Base-by-base conservation (phyloP, 2,888 invertebrate genomes). In the Drosophila nr. perissopoda region DNA sequence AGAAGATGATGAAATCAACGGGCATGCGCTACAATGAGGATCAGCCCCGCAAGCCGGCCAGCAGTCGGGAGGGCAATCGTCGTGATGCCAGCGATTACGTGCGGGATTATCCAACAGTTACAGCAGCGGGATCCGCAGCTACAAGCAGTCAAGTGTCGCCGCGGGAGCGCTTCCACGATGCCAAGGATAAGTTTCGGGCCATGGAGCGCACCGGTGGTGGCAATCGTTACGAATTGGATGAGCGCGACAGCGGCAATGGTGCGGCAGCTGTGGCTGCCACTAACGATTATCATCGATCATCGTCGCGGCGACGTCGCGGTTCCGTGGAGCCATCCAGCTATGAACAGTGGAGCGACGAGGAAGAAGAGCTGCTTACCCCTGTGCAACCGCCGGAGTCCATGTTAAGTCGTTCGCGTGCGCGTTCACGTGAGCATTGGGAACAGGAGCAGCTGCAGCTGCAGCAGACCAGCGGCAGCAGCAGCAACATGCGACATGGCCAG, bases 131-230 rank as follows among this genome's bases (percentile, higher is more conserved):
- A 8, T 5, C 29, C 21, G 29, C 31, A 29, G 31, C 34, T 10
- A 52, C 27, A 29, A 58, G 51, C 62, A 76, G 76, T 34, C 87
- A 83, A 58, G 86, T 92, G n/a, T 95, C 96, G 2, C 97, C 97
- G 1, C 95, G 96, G 81, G 97, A 97, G 87, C 94, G 97, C 69
- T 97, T 97, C 93, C 96, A 96, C 85, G 97, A 97, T 85, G 97
- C 97, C 53, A 97, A 97, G 92, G 97, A 97, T 89, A 97, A 97
- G 93, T 97, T 97, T 91, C 94, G 96, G 92, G 95, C 96, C 75
- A 94, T 97, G 92, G 97, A 97, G 91, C 90, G 73, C 33, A 64
- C 77, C 31, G 21, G 82, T 27, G 76, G 36, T 13, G 27, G 85
- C n/a, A 83, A 80, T 64, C 91, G 91, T n/a, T 94, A 96, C 72